These are phyloP conservation scores for Nomia melanderi DNA, from an alignment of 1,140 invertebrate species.

Conservation along the genomic window DNA sequence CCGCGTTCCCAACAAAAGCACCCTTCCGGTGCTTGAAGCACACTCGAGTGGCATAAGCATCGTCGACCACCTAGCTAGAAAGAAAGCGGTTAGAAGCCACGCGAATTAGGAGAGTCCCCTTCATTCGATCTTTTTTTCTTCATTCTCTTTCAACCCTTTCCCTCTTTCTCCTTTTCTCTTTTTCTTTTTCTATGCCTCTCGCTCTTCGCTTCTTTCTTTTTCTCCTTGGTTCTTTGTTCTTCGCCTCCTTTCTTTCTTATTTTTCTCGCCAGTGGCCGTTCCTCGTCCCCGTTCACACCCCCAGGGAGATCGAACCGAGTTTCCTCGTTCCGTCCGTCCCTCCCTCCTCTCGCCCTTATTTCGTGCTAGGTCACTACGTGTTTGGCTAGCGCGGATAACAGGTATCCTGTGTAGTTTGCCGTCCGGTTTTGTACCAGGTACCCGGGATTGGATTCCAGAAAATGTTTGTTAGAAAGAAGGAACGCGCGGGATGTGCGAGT, in stretches of 20 bases:
- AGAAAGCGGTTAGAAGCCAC: constrained; percentile 59
- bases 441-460: constrained; percentile 28
- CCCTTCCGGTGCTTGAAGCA: constrained; percentile 49
- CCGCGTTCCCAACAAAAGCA: constrained; percentile 60
- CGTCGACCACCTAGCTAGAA: constrained; percentile 50
- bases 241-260: background rate
- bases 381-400: constrained; percentile 41
- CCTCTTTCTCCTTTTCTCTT: background rate
- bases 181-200: too few relatives aligned
- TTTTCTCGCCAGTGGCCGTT: background rate
- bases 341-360: background rate
- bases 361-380: constrained; percentile 16
- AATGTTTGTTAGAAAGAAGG: constrained; percentile 23
- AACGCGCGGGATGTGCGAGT: background rate
- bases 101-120: constrained; percentile 54
- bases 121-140: constrained; percentile 19
- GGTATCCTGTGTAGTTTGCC: constrained; percentile 36
- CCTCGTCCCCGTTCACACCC: background rate
- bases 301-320: constrained; percentile 12
- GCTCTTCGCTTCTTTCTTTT: too few relatives aligned
- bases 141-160: background rate
- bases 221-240: background rate
- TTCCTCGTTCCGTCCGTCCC: too few relatives aligned
- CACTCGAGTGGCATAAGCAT: constrained; percentile 54
- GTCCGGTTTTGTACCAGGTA: constrained; percentile 22